Base-by-base conservation (phyloP, 2,888 invertebrate species). In the Spialia ferax region DNA sequence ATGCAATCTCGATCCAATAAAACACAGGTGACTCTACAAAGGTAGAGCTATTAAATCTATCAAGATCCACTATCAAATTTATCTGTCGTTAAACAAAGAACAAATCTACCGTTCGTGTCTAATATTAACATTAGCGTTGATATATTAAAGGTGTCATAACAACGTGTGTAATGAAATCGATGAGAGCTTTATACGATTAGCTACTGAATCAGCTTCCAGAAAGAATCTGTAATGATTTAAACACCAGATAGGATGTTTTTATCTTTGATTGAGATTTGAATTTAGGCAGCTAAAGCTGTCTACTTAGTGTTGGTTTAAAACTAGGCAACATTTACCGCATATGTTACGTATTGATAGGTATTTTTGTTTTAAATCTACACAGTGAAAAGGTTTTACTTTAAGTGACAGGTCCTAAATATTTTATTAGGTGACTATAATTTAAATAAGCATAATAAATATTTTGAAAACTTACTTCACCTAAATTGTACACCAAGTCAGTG, bases 121-220 rank as follows among this genome's bases (percentile, higher is more conserved):
- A 62, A 54, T 54, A 62, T 13, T 54, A 62, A 62, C 38, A 62
- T 35, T 18, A 18, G 52, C 18, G 62, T 38, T 62, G 61, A 61
- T 26, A 61, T 50, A 61, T 61, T 61, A 35, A 61, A 61, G 50
- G 50, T 61, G 22, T 50, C 61, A 61, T 61, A 61, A 61, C 50
- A 35, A 29, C 29, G 18, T 15, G 1, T 50, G 61, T 35, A 61
- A 61, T 61, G 50, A 35, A 60, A 48, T 20, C 48, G 60, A 48
- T 7, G 60, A 60, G 45, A 26, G 60, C 15, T 60, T 42, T 60
- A 60, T 26, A 59, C 22, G 23, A 50, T 50, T 50, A 22, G 23
- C 13, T 50, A 23, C 50, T 13, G 57, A 35, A 13, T 59, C 20
- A 48, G 42, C 23, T 59, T 42, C 38, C n/a, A 57, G 38, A 23